Base-by-base conservation (phyloP, 1,140 invertebrate species). In the Calliopsis andreniformis region DNA sequence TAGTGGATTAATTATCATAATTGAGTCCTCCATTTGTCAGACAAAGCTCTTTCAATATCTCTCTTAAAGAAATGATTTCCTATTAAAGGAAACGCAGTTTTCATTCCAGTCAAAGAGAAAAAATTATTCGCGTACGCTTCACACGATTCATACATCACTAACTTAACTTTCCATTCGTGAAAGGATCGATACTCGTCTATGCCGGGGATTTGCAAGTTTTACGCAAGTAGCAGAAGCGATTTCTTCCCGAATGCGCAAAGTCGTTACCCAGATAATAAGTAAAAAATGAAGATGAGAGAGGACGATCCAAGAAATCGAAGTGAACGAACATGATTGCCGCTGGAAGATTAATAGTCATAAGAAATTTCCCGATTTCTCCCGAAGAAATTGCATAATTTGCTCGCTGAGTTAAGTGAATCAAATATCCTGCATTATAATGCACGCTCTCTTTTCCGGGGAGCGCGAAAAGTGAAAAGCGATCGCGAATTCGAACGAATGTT, bases 141-240 rank as follows among this genome's bases (percentile, higher is more conserved):
- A 61, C 16, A 12, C 56, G 39, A 75, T 67, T 75, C 51, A 45
- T 75, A 39, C 25, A 14, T 67, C 51, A 10, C 58, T 67, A 67
- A 67, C 16, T 43, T 5, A 23, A 66, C 62, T 75, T 75, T 75
- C 62, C 71, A 67, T 30, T 75, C 51, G 71, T 75, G 71, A 75
- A 75, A 75, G 71, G 71, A 58, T 73, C 20, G 5, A 47, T 58
- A 56, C 32, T 56, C 25, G 23, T 53, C 5, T 10, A 47, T n/a
- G n/a, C 14, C 30, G 8, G n/a, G 28, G 8, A 45, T 71, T 39
- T 16, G 1, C n/a, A 1, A 10, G 59, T 66, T 73, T 73, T 66
- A 43, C 49, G 70, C 49, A 66, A 66, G 39, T n/a, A n/a, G n/a
- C n/a, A n/a, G 58, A 20, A n/a, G 25, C 12, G 7, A 42, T 72